phyloP scores from a whole-genome alignment of 2,888 invertebrate genomes.

The Meliscaeva auricollis region DNA sequence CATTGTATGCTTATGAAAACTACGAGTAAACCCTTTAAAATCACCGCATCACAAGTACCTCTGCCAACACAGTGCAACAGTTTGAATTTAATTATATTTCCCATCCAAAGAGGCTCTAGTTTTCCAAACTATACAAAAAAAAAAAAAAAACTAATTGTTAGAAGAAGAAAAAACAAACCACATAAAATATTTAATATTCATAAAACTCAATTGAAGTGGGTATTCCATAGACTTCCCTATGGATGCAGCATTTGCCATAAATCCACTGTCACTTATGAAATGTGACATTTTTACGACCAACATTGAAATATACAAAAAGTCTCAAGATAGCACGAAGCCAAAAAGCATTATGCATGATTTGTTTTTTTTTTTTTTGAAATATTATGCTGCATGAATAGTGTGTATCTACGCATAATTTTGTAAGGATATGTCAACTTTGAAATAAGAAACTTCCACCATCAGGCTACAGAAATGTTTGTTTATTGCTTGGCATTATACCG shows the following conservation, averaged over 20 bases:
- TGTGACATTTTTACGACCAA: slow-evolving; percentile 69
- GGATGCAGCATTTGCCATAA: slow-evolving; percentile 60
- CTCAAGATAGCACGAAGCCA: slow-evolving; percentile 11
- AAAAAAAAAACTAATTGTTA: slow-evolving; percentile 5
- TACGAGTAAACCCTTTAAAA: slow-evolving; percentile 1
- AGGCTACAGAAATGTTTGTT: slow-evolving; percentile 39
- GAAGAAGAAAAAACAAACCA: too few relatives aligned
- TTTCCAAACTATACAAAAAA: too few relatives aligned
- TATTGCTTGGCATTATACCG: slow-evolving; percentile 19
- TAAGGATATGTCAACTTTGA: slow-evolving; percentile 67
- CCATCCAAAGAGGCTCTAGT: background rate
- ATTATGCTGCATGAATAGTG: slow-evolving; percentile 37
- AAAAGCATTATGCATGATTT: slow-evolving; percentile 55
- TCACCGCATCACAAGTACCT: background rate
- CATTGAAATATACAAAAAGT: slow-evolving; percentile 48
- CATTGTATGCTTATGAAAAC: slow-evolving; percentile 32
- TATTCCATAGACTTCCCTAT: slow-evolving; percentile 15
- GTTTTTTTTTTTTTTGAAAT: slow-evolving; percentile 29
- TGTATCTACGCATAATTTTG: slow-evolving; percentile 18
- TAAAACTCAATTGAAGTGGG: slow-evolving; percentile 69
- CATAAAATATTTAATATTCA: slow-evolving; percentile 72
- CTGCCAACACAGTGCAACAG: slow-evolving; percentile 37
- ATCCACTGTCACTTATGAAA: slow-evolving; percentile 70
- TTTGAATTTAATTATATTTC: slow-evolving; percentile 40
- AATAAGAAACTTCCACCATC: slow-evolving; percentile 26